Evolutionary conservation across 2,888 invertebrate genomes (phyloP).

Genomic region (Scrobipalpa costella): DNA sequence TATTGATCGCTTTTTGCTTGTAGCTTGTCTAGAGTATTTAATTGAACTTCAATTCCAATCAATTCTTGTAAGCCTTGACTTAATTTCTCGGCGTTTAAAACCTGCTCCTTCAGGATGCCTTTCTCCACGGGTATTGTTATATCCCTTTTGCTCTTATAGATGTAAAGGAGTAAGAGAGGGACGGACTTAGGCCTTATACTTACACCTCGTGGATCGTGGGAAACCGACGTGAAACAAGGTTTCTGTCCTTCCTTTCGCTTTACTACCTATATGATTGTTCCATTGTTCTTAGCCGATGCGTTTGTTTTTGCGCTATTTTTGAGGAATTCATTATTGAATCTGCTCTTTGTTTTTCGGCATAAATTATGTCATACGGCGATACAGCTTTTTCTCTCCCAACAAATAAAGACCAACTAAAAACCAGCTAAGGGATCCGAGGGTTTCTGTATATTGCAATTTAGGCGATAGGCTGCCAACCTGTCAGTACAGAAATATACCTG

Average conservation of each 20-base stretch:
- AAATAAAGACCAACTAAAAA: too few species aligned
- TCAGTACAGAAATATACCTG: too few species aligned
- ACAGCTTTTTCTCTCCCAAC: neutral
- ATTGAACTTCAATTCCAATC: slow-evolving; percentile 26
- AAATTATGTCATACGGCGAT: slow-evolving; percentile 5
- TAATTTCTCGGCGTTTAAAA: slow-evolving; percentile 49
- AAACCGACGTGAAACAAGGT: slow-evolving; percentile 63
- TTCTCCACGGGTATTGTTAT: slow-evolving; percentile 40
- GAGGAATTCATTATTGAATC: slow-evolving; percentile 6
- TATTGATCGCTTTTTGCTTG: neutral
- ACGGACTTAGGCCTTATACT: slow-evolving; percentile 29
- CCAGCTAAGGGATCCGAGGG: too few species aligned
- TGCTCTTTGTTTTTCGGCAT: slow-evolving; percentile 6
- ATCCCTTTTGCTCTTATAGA: slow-evolving; percentile 31
- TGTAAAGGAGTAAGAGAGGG: slow-evolving; percentile 44
- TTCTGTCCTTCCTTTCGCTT: slow-evolving; percentile 70
- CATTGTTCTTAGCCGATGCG: slow-evolving; percentile 57
- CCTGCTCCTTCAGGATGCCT: slow-evolving; percentile 56
- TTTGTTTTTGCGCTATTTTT: slow-evolving; percentile 39
- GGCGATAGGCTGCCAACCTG: too few species aligned
- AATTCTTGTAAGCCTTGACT: slow-evolving; percentile 46
- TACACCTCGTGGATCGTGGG: slow-evolving; percentile 61
- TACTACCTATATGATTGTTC: slow-evolving; percentile 53
- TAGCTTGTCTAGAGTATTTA: slow-evolving; percentile 17
- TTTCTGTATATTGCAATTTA: too few species aligned